A percentile compares a stretch with the other conserved stretches of the same genome.
Conservation (phyloP, 2,113 vertebrate genomes). For the Tursiops truncatus region DNA sequence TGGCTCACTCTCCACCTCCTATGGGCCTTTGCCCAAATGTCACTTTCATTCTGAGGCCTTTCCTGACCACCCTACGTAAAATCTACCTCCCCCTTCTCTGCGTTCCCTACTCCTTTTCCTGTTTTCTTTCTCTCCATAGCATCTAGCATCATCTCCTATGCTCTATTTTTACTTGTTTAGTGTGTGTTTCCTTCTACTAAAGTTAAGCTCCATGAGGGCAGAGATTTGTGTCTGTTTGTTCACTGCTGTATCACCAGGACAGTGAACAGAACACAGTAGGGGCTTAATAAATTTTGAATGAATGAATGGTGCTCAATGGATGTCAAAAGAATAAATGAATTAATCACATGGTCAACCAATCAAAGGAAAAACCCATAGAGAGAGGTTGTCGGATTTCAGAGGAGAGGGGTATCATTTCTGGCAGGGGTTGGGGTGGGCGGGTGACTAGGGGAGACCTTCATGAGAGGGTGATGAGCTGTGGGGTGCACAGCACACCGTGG, state of each 20-base stretch:
- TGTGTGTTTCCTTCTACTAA: constrained; percentile 14
- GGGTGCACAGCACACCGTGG: accelerated
- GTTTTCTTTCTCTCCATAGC: background rate
- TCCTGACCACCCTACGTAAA: background rate
- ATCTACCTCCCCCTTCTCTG: background rate
- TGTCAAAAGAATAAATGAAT: background rate
- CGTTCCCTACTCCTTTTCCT: background rate
- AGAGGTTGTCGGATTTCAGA: background rate
- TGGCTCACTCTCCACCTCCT: background rate
- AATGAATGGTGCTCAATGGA: background rate
- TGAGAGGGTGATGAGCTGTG: background rate
- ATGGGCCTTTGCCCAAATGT: background rate
- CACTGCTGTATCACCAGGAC: background rate
- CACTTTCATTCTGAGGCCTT: background rate
- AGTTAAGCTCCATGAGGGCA: background rate
- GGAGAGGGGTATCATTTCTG: background rate
- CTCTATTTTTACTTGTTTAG: background rate
- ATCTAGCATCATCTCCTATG: background rate
- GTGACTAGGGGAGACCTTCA: background rate
- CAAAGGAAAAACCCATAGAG: background rate
- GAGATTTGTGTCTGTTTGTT: background rate
- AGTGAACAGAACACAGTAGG: background rate
- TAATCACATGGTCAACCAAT: background rate
- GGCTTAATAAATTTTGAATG: background rate
- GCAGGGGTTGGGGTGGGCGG: background rate